Evolutionary conservation across 2,113 vertebrate species (phyloP), one percentile per base, ranked within the genome.

Genomic region (Phalacrocorax pelagicus): DNA sequence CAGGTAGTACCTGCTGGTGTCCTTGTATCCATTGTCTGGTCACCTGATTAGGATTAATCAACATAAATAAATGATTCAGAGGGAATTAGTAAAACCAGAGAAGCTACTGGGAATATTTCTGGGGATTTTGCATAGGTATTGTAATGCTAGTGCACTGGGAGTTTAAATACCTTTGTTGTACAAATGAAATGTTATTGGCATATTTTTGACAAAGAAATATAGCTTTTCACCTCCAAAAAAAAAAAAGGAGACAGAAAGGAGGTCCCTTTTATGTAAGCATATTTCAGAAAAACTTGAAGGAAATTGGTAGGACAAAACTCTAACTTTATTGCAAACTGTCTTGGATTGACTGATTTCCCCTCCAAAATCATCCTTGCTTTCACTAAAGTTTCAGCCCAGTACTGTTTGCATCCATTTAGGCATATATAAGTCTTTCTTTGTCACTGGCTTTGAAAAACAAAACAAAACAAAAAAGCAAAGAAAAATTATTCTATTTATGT

Each of bases 181-280:
- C 5, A 52, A 62, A 65, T 23, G 1, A 63, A 59, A 77, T 42
- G 2, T 15, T 72, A 12, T 32, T 83, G 12, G 30, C 10, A 57
- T 67, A 30, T 34, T 62, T 93, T 75, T 55, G 24, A 52, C 20
- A 78, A 40, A 11, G 1, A 81, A 81, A 69, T 42, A 46, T 4
- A 49, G 18, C 27, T 65, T 72, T 69, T 5, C 6, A n/a, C 11
- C 20, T 79, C 32, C 7, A 42, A 59, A 91, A 83, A 74, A 49
- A 38, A 91, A 83, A 74, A 49, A 22, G 0, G 11, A 69, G 19
- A 27, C 34, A 3, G 14, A 69, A 77, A 55, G 5, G 21, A 34
- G 0, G 3, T 34, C 1, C 4, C 2, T 71, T n/a, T 66, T 55
- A 59, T 32, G 4, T 21, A 57, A 42, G 4, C 6, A 5, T 36